These are phyloP conservation scores for Papilio glaucus DNA, from an alignment of 1,140 invertebrate species.

Conservation along the genomic window DNA sequence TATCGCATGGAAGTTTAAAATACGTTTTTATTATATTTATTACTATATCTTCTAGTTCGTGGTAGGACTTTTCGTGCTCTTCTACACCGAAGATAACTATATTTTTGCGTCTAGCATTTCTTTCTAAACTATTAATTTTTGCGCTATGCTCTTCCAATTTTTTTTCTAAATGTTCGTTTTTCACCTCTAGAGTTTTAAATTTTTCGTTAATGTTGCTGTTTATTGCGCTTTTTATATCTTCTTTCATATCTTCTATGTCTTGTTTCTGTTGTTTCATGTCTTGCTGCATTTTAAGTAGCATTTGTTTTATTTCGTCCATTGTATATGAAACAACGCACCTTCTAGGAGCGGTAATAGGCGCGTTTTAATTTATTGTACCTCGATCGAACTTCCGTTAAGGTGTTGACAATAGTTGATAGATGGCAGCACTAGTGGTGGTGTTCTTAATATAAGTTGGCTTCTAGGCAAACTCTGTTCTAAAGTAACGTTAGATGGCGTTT, in stretches of 20 bases:
- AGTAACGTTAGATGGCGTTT: too few relatives aligned
- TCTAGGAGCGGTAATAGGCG: too few relatives aligned
- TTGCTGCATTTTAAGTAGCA: constrained; percentile 46
- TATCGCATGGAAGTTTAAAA: constrained; percentile 48
- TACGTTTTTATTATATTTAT: constrained; percentile 49
- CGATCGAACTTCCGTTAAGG: too few relatives aligned
- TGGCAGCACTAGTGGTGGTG: too few relatives aligned
- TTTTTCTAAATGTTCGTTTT: constrained; percentile 30
- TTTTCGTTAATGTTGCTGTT: constrained; percentile 48
- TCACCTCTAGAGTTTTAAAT: constrained; percentile 46
- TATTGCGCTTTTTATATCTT: constrained; percentile 52
- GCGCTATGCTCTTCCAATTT: constrained; percentile 29
- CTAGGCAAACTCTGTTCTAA: too few relatives aligned
- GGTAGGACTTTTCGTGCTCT: constrained; percentile 32
- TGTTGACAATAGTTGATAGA: too few relatives aligned
- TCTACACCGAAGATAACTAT: constrained; percentile 33
- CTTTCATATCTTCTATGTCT: constrained; percentile 54
- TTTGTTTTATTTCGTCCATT: constrained; percentile 53
- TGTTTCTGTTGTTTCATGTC: constrained; percentile 51
- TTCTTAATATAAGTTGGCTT: too few relatives aligned
- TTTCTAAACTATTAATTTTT: constrained; percentile 37
- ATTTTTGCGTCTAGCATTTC: constrained; percentile 25
- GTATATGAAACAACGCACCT: neutral
- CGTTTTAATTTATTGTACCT: too few relatives aligned
- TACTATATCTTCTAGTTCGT: constrained; percentile 35